Evolutionary conservation across 2,888 invertebrate species (phyloP).

Genomic region (Hecatera dysodea): DNA sequence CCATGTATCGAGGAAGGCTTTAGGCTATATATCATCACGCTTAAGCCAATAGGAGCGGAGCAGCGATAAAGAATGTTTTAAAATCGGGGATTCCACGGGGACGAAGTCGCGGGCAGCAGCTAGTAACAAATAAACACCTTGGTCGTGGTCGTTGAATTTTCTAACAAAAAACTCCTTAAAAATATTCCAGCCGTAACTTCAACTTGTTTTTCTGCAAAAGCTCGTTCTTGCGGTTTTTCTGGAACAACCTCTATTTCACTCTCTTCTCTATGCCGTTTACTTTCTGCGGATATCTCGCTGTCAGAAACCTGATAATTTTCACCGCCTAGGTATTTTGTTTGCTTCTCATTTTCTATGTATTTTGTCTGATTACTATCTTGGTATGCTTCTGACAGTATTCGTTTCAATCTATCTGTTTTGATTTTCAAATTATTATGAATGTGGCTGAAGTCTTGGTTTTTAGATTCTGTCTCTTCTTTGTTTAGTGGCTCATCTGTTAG

Average conservation of each 20-base stretch:
- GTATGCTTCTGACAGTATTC: slow-evolving; percentile 24
- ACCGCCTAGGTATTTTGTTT: background rate
- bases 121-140: background rate
- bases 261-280: background rate
- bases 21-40: too few relatives aligned
- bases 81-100: too few relatives aligned
- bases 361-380: slow-evolving; percentile 34
- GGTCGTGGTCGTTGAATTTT: background rate
- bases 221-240: slow-evolving; percentile 67
- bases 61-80: too few relatives aligned
- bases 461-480: background rate
- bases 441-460: slow-evolving; percentile 55
- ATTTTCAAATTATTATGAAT: slow-evolving; percentile 45
- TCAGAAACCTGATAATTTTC: background rate
- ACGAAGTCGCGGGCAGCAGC: too few relatives aligned
- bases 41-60: too few relatives aligned
- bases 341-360: slow-evolving; percentile 37
- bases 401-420: slow-evolving; percentile 23
- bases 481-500: background rate
- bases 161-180: slow-evolving; percentile 17
- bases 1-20: too few relatives aligned
- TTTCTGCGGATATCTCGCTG: background rate
- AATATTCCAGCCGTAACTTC: background rate
- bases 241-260: slow-evolving; percentile 54
- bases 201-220: slow-evolving; percentile 30